phyloP scores from a whole-genome alignment of 1,140 invertebrate species.

The Globodera ellingtonae region DNA sequence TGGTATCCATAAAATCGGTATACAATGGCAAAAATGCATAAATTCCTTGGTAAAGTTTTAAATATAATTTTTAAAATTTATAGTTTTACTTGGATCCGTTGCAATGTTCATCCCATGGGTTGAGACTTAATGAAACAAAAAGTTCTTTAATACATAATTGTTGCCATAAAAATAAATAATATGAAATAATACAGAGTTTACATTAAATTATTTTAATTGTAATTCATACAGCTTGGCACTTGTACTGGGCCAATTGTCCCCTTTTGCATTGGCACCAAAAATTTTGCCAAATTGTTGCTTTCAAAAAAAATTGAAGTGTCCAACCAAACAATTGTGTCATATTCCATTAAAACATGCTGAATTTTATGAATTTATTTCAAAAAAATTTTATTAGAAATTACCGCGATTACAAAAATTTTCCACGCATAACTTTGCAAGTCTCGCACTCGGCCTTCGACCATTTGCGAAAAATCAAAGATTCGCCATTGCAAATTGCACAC shows the following conservation, averaged over 20 bases:
- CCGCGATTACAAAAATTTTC: not conserved
- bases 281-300: slow-evolving; percentile 17
- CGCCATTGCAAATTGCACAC: not conserved
- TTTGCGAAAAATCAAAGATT: slow-evolving; percentile 29
- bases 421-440: no score
- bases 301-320: slow-evolving; percentile 33
- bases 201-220: not conserved
- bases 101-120: no score
- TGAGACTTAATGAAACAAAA: no score
- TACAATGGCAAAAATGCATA: no score
- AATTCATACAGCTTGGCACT: slow-evolving; percentile 17
- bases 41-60: no score
- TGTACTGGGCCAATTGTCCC: slow-evolving; percentile 12
- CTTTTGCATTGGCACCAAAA: slow-evolving; percentile 32
- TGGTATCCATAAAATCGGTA: no score
- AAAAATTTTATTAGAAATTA: not conserved
- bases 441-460: slow-evolving; percentile 29
- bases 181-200: no score
- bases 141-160: no score
- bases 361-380: not conserved
- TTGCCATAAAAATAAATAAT: no score
- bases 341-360: slow-evolving; percentile 32
- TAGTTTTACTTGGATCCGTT: no score
- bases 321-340: slow-evolving; percentile 25
- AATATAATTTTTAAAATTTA: no score